Conservation (phyloP, 64 coral and sea anemone genomes). For the Acropora tenuis region DNA sequence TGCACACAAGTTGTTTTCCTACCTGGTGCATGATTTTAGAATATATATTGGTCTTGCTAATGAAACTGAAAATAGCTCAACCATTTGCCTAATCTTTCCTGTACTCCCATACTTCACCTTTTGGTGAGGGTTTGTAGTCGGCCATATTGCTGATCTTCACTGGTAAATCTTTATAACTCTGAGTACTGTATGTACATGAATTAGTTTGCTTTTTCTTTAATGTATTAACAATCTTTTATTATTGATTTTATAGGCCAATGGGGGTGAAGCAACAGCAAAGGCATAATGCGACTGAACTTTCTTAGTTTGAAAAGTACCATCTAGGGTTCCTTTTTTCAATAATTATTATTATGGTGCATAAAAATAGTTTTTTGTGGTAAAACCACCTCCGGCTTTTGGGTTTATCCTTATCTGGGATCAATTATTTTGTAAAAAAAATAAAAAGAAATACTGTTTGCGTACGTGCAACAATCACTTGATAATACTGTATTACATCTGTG, state of each 20-base stretch:
- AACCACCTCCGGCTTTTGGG: neutral
- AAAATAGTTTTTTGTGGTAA: slow-evolving; percentile 26
- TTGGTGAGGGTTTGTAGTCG: too few relatives aligned
- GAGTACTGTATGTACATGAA: too few relatives aligned
- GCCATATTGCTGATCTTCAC: too few relatives aligned
- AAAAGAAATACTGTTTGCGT: neutral
- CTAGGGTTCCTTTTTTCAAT: neutral
- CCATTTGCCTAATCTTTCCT: too few relatives aligned
- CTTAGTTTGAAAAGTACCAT: neutral
- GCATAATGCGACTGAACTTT: neutral
- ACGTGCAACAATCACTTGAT: too few relatives aligned
- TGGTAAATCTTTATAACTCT: too few relatives aligned
- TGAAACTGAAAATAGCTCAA: too few relatives aligned
- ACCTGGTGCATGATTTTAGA: too few relatives aligned
- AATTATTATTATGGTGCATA: neutral
- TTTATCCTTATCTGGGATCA: neutral
- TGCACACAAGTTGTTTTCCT: too few relatives aligned
- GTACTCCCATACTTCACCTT: too few relatives aligned
- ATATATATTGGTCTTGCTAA: too few relatives aligned
- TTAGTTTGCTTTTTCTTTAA: neutral
- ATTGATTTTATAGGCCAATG: neutral
- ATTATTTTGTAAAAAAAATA: neutral
- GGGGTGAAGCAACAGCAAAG: slow-evolving; percentile 29
- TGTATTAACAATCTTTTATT: neutral
- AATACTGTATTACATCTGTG: neutral